Base-by-base conservation (phyloP, 2,113 vertebrate genomes). In the Antigone vipio region DNA sequence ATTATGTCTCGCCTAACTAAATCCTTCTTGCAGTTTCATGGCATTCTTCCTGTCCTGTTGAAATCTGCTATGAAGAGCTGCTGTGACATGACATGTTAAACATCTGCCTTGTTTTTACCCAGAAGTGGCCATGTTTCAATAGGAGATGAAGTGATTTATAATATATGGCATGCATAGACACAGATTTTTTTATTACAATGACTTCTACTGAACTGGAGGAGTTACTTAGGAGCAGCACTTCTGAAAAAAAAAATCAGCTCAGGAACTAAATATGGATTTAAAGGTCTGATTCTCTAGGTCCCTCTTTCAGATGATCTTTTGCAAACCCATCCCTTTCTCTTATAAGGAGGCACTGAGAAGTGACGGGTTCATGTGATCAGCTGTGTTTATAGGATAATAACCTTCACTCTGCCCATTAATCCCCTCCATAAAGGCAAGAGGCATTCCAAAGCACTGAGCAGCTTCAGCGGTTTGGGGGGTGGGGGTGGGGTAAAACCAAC, bases 361-460 rank as follows among this genome's bases (percentile, higher is more conserved):
- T 22, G 64, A 82, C 2, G 1, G 16, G 58, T 85, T 77, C 63
- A 13, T 58, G 50, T 50, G 71, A 77, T 67, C 68, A 72, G 34
- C 64, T 56, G 35, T 74, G 81, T 96, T 94, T 92, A 74, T 35
- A 38, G 83, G 35, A 83, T 27, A 63, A 69, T 29, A 85, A 80
- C 59, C 52, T 72, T 81, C 64, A 53, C n/a, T 14, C 59, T 84
- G 52, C 50, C 79, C 75, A 20, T 75, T 23, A 86, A 83, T 83
- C 27, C 83, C 72, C 49, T 71, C 4, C 0, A 1, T 45, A 78
- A 82, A 96, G 76, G 62, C 88, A 77, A 71, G 44, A 58, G 77
- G 49, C 80, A 89, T 93, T 93, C 89, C 95, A 74, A 63, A 84
- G 68, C 2, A 2, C 82, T 86, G 79, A 96, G 95, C 72, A 92